Evolutionary conservation across 2,888 invertebrate genomes (phyloP), one percentile per base, ranked within the genome.

Genomic region (Cordylochernes scorpioides): DNA sequence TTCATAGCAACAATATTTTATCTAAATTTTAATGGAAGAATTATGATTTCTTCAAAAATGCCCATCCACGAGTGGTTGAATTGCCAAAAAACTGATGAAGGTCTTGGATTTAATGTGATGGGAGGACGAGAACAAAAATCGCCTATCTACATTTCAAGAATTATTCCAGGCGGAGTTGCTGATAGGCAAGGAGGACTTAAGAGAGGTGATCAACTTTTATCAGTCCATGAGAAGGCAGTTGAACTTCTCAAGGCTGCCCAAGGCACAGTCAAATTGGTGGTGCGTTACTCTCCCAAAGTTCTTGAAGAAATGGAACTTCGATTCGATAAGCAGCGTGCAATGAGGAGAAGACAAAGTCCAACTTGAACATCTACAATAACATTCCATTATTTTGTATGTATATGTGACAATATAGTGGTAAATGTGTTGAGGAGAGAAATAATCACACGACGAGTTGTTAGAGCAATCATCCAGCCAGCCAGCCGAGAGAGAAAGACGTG

Each of bases 221-320:
- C 91, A 19, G 94, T 97, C 2, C 97, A 99, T 47, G 97, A 97
- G 52, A 88, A 84, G 57, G 97, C 97, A 34, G 97, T 99, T 0
- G 94, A 97, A 52, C 58, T 99, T 17, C 54, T 99, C 30, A 99
- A 99, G 52, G 82, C 86, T 52, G 94, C 97, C 17, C 72, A 77
- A 47, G 88, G 82, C 26, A 80, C 84, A 29, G 91, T 91, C 0
- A 86, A 88, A 51, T 61, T 94, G 31, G 88, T 94, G 17, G 91
- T 94, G 1, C 65, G 97, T 30, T 99, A 97, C 53, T 94, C 94
- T 17, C 97, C 97, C n/a, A 78, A 86, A 52, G 84, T 99, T 15
- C 58, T 99, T 28, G 97, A 99, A 54, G 97, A 99, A 60, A 97
- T 99, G 94, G 97, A 99, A 60, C 68, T 86, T 60, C 67, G 97